A percentile compares a stretch with the other conserved stretches of the same genome.
Evolutionary conservation across 2,113 vertebrate species (phyloP).

Genomic region (Lagopus muta): DNA sequence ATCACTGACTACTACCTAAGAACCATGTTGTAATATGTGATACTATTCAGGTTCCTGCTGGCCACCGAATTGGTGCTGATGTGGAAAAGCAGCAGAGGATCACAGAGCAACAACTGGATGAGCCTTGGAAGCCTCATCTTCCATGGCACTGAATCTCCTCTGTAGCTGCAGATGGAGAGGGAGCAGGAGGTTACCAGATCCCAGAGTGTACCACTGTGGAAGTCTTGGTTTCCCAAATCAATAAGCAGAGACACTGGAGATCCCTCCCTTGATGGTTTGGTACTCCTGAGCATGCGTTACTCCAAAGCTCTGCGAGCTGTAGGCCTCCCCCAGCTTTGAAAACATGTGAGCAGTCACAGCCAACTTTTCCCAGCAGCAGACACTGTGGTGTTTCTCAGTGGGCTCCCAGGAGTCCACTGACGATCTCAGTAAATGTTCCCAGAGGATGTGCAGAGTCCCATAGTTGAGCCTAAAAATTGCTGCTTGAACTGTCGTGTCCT

Average conservation of each 20-base stretch:
- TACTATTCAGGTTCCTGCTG: neutral
- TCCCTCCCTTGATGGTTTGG: neutral
- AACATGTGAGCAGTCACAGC: accelerated
- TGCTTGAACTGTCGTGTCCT: neutral
- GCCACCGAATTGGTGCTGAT: neutral
- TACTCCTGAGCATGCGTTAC: neutral
- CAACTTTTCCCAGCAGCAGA: neutral
- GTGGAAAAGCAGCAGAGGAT: neutral
- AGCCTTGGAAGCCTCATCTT: neutral
- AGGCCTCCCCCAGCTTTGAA: neutral
- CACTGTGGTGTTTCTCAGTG: neutral
- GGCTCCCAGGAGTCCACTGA: neutral
- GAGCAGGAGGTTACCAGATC: neutral
- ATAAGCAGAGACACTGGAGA: neutral
- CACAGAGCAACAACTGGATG: neutral
- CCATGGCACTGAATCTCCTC: neutral
- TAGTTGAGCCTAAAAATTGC: neutral
- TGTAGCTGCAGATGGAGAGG: neutral
- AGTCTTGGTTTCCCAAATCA: accelerated
- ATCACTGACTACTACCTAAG: neutral
- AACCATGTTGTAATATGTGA: neutral
- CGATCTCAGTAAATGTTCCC: neutral
- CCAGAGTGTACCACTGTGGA: neutral
- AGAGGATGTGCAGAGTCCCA: neutral
- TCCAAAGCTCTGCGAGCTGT: neutral